Base-by-base conservation (phyloP, 2,113 vertebrate species). In the Pao palembangensis region DNA sequence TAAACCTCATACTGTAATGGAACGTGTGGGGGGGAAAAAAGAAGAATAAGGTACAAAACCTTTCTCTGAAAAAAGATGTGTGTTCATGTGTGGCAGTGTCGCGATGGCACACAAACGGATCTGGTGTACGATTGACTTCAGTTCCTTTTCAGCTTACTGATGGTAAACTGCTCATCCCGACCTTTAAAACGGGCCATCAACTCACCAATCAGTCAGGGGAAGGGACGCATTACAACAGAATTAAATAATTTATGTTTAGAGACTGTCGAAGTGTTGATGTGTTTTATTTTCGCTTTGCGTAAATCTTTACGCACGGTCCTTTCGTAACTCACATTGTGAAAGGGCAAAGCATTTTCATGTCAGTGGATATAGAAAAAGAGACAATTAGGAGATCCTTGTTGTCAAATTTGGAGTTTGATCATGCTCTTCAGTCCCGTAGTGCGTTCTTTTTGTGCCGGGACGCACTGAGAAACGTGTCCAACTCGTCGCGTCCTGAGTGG, bases 61-160 rank as follows among this genome's bases (percentile, higher is more conserved):
- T 8, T 38, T 12, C 10, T 38, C 34, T 38, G 34, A 12, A 38
- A 38, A 38, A 38, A 11, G 34, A 12, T 12, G 34, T 38, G 34
- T 12, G 34, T 2, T 38, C 10, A 38, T 12, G 34, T 38, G 34
- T 8, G 34, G 34, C 10, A 12, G 25, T 28, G 25, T 28, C 5
- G 1, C 34, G 34, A 8, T 38, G 34, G 34, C 34, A 38, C 34
- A 10, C 34, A 38, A 12, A 12, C 11, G 34, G 8, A 38, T 38
- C 34, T 12, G 28, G 28, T 7, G 28, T 31, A 31, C 5, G 28
- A 31, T 0, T 31, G 34, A 38, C 34, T 12, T 12, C 46, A 23
- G 50, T 46, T 73, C 46, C 46, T 25, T 73, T 82, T 88, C 78
- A 67, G 57, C 28, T 89, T 87, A 71, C 76, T 12, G 15, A 52